Evolutionary conservation across 2,797 vertebrate genomes (phyloP), one percentile per base, ranked within the genome.

Genomic region (Anableps anableps): DNA sequence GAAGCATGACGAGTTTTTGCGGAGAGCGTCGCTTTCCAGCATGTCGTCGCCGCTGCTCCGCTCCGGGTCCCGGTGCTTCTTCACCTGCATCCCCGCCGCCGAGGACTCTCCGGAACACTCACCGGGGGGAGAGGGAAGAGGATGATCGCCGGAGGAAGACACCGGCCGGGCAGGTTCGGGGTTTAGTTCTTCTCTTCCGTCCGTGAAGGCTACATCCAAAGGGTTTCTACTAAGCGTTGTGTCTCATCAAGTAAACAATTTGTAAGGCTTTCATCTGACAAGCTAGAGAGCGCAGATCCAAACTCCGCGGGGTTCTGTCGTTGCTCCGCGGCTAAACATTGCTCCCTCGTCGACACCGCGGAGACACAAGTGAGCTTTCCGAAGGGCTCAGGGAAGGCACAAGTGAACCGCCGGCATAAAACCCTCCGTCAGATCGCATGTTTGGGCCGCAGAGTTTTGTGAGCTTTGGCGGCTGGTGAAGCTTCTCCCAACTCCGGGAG

Each of bases 1-100:
- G 95, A 99, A 99, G 92, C 98, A 98, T 23, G 97, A 98, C 26
- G 95, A 89, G 87, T 96, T 97, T 93, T 96, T 97, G 66, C 93
- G 94, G 80, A 88, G 94, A 80, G 95, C 95, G 88, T 96, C 96
- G 92, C 87, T 94, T 48, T 96, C 95, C 83, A 95, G 94, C 80
- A 93, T 95, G 93, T 97, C 95, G 23, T 88, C 95, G 62, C 93
- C 94, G 50, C 93, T 83, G 92, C 96, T 95, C 82, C 86, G 90
- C 53, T 93, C 93, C 77, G 93, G 84, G 72, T 90, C 89, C 85
- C 94, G 91, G 71, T 91, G 88, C 89, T 96, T 94, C 93, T 97
- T 96, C 93, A 96, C 96, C 95, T 97, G 96, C 95, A 97, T 97
- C 91, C 91, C 94, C 68, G 90, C 89, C 87, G 45, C 75, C 86